Conservation (phyloP, 2,888 invertebrate species). For the Artemia sinica region DNA sequence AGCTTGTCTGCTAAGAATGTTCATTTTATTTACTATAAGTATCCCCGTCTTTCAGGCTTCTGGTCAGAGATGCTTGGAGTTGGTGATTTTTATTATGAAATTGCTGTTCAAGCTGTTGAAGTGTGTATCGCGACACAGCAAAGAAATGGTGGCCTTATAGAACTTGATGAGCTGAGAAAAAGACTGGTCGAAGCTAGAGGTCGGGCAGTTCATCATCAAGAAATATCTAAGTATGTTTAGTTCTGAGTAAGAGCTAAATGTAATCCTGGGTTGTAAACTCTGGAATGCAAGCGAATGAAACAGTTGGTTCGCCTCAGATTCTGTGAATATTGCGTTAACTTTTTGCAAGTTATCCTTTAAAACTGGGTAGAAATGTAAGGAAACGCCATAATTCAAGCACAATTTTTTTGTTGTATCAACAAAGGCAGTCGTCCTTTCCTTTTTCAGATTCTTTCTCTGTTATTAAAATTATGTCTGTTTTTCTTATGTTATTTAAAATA, state of each 20-base stretch:
- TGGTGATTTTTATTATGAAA: constrained; percentile 95
- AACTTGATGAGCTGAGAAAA: constrained; percentile 55
- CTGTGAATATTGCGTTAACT: no score
- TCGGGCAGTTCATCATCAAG: constrained; percentile 56
- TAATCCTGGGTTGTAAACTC: not conserved
- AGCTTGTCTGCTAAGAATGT: no score
- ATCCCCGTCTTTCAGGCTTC: constrained; percentile 42
- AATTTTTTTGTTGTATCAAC: no score
- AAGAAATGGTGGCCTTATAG: constrained; percentile 78
- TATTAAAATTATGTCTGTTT: no score
- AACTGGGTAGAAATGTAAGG: no score
- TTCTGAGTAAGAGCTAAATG: not conserved
- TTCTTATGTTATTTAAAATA: no score
- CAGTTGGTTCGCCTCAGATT: no score
- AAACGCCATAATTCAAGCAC: no score
- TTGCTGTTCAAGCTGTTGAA: constrained; percentile 94
- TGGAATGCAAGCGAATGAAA: not conserved
- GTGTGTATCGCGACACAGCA: constrained; percentile 87
- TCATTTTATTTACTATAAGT: no score
- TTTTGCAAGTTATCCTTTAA: no score
- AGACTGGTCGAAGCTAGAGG: constrained; percentile 60
- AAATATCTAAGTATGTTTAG: constrained; percentile 42
- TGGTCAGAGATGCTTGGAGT: constrained; percentile 94
- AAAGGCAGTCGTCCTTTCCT: no score
- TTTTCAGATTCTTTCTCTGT: no score